Percentiles rank a stretch among this genome's conserved stretches.
phyloP scores from a whole-genome alignment of 1,140 invertebrate species.

The Nephotettix cincticeps region DNA sequence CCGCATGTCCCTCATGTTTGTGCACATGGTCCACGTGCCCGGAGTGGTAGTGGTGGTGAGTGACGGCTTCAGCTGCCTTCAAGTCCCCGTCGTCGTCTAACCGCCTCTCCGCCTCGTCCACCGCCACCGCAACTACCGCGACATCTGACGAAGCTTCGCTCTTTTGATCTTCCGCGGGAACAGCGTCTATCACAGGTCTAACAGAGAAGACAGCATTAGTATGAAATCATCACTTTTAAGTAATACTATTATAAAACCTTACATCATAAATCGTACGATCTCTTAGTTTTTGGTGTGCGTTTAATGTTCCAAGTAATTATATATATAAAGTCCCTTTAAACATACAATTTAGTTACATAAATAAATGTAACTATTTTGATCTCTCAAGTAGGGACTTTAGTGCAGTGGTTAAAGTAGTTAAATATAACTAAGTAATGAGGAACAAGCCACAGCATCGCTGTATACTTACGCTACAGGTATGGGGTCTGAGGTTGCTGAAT shows the following conservation, averaged over 20 bases:
- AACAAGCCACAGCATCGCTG: too few species aligned
- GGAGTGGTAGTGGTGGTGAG: constrained; percentile 26
- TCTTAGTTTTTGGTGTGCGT: too few species aligned
- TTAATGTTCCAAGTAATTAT: too few species aligned
- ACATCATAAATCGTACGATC: too few species aligned
- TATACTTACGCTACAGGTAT: constrained; percentile 14
- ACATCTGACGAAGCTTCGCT: constrained; percentile 10
- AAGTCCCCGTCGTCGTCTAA: constrained; percentile 11
- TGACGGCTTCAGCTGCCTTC: constrained; percentile 21
- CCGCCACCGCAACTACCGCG: not conserved
- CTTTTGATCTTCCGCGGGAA: not conserved
- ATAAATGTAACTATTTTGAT: too few species aligned
- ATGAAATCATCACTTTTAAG: not conserved
- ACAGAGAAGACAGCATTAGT: not conserved
- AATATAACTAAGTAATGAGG: too few species aligned
- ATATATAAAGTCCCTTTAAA: too few species aligned
- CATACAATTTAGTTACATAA: too few species aligned
- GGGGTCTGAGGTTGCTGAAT: not conserved
- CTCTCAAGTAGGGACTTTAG: too few species aligned
- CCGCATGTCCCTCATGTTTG: constrained; percentile 28
- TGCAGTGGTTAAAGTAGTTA: too few species aligned
- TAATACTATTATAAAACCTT: too few species aligned
- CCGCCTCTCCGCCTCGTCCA: constrained; percentile 12
- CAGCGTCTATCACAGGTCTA: constrained; percentile 6
- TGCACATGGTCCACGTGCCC: constrained; percentile 29